These are phyloP conservation scores for Drosophila yooni DNA, from an alignment of 2,888 invertebrate genomes.

Conservation along the genomic window DNA sequence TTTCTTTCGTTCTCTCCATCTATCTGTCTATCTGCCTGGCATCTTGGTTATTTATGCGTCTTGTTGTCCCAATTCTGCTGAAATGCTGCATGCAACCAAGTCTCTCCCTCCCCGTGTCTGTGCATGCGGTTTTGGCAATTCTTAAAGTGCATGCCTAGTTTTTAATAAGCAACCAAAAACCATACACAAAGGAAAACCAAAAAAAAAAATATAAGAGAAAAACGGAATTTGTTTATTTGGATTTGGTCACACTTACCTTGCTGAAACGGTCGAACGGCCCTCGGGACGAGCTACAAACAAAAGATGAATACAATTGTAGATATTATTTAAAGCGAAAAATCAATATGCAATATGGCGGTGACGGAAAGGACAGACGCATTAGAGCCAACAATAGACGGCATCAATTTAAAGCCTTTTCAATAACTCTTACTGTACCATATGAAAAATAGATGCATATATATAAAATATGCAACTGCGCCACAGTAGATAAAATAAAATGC, in stretches of 20 bases:
- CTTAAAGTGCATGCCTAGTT: constrained; percentile 48
- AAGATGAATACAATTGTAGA: constrained; percentile 26
- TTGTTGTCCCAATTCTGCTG: constrained; percentile 77
- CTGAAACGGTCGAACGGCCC: constrained; percentile 46
- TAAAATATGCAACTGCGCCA: constrained; percentile 38
- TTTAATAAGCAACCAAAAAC: constrained; percentile 65
- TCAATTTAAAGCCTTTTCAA: constrained; percentile 67
- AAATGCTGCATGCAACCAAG: constrained; percentile 55
- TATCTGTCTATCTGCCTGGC: constrained; percentile 46
- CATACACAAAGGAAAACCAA: constrained; percentile 10
- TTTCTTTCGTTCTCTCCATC: constrained; percentile 25
- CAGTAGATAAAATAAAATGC: constrained; percentile 66
- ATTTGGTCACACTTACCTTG: constrained; percentile 53
- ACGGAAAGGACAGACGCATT: constrained; percentile 48
- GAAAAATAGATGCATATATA: constrained; percentile 6
- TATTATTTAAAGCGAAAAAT: constrained; percentile 60
- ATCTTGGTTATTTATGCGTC: constrained; percentile 79
- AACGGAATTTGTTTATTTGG: constrained; percentile 4
- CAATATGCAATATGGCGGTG: constrained; percentile 64
- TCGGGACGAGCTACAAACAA: constrained; percentile 25
- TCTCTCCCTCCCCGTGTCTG: not conserved
- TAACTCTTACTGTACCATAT: not conserved
- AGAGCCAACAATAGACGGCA: constrained; percentile 57
- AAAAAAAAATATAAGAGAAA: not conserved
- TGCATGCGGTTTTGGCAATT: constrained; percentile 53